A percentile compares a stretch with the other conserved stretches of the same genome.
Conservation (phyloP, 2,888 invertebrate species). For the Tridacna crocea region DNA sequence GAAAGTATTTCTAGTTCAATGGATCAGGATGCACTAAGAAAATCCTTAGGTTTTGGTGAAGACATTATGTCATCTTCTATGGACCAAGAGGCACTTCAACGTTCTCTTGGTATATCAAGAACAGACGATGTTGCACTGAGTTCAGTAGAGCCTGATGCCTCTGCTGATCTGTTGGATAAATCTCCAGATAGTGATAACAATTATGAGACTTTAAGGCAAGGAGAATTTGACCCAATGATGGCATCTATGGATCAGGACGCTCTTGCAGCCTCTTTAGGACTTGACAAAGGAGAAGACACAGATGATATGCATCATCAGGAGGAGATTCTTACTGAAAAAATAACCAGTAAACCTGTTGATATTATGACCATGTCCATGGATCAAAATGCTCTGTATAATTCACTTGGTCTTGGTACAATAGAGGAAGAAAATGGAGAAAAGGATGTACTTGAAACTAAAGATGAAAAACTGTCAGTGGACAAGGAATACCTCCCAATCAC, state of each 20-base stretch:
- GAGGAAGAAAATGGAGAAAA: constrained; percentile 23
- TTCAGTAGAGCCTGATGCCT: constrained; percentile 58
- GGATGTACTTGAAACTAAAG: background rate
- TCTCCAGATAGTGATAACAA: constrained; percentile 33
- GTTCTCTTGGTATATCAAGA: constrained; percentile 37
- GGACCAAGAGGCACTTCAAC: constrained; percentile 54
- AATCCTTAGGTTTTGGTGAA: constrained; percentile 38
- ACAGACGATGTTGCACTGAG: constrained; percentile 52
- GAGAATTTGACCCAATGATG: constrained; percentile 53
- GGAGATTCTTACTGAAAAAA: background rate
- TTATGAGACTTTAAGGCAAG: constrained; percentile 9
- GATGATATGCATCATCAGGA: background rate
- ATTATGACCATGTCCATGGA: constrained; percentile 60
- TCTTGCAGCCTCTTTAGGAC: constrained; percentile 51
- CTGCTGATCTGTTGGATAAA: constrained; percentile 39
- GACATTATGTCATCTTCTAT: constrained; percentile 52
- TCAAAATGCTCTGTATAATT: constrained; percentile 45
- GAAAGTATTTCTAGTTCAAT: constrained; percentile 45
- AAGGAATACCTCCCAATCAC: background rate
- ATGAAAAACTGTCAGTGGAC: background rate
- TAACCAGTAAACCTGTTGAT: constrained; percentile 12
- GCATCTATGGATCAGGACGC: constrained; percentile 60
- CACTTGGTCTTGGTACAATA: constrained; percentile 32
- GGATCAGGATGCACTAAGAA: constrained; percentile 54
- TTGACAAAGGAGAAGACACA: constrained; percentile 30